Conservation (phyloP, 2,113 vertebrate genomes). For the Nanorana parkeri region DNA sequence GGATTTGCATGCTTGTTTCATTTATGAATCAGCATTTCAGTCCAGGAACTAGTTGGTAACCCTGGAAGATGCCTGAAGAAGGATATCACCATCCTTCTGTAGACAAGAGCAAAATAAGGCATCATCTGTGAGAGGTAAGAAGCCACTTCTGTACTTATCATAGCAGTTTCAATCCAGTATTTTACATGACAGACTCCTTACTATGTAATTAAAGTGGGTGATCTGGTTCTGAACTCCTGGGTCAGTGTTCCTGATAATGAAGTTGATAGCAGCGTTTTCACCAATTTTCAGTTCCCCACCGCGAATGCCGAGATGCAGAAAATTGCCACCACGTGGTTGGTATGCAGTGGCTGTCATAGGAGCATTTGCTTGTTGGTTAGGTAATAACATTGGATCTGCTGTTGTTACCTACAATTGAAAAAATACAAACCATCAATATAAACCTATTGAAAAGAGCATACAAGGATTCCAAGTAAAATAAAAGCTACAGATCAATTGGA, state of each 20-base stretch:
- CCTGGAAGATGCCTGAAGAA: too few relatives aligned
- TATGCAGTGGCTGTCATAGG: conserved; percentile 70
- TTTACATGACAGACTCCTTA: conserved; percentile 44
- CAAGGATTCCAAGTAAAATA: not conserved
- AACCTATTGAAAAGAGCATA: not conserved
- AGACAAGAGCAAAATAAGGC: too few relatives aligned
- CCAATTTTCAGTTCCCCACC: conserved; percentile 59
- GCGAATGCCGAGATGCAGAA: conserved; percentile 74
- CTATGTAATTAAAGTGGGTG: conserved; percentile 73
- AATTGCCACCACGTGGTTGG: conserved; percentile 65
- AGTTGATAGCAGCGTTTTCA: conserved; percentile 65
- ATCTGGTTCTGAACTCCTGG: accelerated
- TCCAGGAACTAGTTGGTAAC: too few relatives aligned
- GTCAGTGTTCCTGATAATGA: conserved; percentile 63
- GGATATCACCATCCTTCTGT: too few relatives aligned
- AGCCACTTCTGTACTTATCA: too few relatives aligned
- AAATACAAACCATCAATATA: not conserved
- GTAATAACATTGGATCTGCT: conserved; percentile 56
- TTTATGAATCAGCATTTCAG: too few relatives aligned
- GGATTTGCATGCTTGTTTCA: too few relatives aligned
- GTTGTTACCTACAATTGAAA: conserved; percentile 73
- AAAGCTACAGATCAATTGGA: too few relatives aligned
- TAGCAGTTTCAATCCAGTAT: not conserved
- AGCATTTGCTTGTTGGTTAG: conserved; percentile 70
- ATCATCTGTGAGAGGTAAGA: too few relatives aligned